Percentiles rank a stretch among this genome's conserved stretches.
These are phyloP conservation scores for Sturnira hondurensis DNA, from an alignment of 2,113 vertebrate genomes.

Conservation along the genomic window DNA sequence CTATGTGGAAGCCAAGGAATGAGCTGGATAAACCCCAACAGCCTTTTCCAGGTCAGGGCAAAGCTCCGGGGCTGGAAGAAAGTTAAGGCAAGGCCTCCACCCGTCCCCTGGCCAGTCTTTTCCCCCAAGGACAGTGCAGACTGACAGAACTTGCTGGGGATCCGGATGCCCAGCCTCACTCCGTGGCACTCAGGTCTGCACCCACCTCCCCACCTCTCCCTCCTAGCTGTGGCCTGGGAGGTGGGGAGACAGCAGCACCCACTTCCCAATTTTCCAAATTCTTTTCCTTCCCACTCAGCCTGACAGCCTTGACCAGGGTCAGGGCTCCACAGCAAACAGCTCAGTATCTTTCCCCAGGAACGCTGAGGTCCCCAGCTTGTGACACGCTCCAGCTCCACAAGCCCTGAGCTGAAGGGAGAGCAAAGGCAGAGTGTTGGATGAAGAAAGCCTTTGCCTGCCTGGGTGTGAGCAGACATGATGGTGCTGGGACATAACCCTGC, in stretches of 20 bases:
- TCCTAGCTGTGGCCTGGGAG: background rate
- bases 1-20: background rate
- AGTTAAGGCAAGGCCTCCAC: background rate
- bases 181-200: background rate
- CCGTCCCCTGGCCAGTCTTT: background rate
- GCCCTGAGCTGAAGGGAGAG: background rate
- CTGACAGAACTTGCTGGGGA: background rate
- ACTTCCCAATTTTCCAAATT: conserved; percentile 13
- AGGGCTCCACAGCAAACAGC: background rate
- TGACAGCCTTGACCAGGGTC: conserved; percentile 38
- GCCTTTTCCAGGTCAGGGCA: background rate
- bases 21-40: background rate
- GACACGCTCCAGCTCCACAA: background rate
- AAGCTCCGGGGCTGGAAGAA: background rate
- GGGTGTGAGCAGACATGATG: background rate
- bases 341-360: conserved; percentile 24
- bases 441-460: background rate
- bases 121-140: background rate
- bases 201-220: background rate
- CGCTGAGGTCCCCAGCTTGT: background rate
- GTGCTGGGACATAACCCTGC: background rate
- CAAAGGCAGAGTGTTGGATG: background rate
- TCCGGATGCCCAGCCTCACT: background rate
- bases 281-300: background rate
- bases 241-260: background rate